These are phyloP conservation scores for Apostichopus leukothele DNA, from an alignment of 53 echinoderm and acorn worm species.

Conservation along the genomic window DNA sequence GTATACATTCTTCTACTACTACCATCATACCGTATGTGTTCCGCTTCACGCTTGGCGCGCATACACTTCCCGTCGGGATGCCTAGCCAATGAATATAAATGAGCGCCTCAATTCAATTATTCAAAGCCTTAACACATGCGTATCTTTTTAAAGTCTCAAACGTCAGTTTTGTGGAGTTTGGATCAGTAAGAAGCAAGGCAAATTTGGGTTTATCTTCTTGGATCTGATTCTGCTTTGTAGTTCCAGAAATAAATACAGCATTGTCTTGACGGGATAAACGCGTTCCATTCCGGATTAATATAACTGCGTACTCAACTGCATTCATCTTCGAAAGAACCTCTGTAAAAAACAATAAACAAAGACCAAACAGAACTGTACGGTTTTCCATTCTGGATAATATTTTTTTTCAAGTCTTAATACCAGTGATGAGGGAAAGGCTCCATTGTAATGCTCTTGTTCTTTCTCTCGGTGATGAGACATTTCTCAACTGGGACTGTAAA, in stretches of 20 bases:
- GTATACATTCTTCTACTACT: not conserved
- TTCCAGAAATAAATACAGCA: too few relatives aligned
- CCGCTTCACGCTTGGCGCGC: constrained; percentile 30
- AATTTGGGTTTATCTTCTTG: not conserved
- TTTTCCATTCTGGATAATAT: too few relatives aligned
- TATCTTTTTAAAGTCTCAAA: not conserved
- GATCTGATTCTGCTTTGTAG: too few relatives aligned
- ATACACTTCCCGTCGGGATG: constrained; percentile 31
- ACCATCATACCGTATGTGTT: constrained; percentile 16
- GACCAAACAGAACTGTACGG: too few relatives aligned
- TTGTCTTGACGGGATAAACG: too few relatives aligned
- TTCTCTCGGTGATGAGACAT: not conserved
- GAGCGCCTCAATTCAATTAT: constrained; percentile 38
- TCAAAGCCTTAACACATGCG: constrained; percentile 20
- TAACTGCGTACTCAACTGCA: too few relatives aligned
- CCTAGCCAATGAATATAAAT: constrained; percentile 48
- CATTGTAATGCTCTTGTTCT: too few relatives aligned
- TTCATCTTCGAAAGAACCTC: too few relatives aligned
- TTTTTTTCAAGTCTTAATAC: too few relatives aligned
- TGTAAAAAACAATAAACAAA: too few relatives aligned
- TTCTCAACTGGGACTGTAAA: not conserved
- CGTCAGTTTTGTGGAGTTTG: not conserved
- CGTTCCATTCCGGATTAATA: too few relatives aligned
- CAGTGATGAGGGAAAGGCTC: too few relatives aligned
- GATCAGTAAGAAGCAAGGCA: not conserved